Base-by-base conservation (phyloP, 2,888 invertebrate species). In the Dendrolimus houi region DNA sequence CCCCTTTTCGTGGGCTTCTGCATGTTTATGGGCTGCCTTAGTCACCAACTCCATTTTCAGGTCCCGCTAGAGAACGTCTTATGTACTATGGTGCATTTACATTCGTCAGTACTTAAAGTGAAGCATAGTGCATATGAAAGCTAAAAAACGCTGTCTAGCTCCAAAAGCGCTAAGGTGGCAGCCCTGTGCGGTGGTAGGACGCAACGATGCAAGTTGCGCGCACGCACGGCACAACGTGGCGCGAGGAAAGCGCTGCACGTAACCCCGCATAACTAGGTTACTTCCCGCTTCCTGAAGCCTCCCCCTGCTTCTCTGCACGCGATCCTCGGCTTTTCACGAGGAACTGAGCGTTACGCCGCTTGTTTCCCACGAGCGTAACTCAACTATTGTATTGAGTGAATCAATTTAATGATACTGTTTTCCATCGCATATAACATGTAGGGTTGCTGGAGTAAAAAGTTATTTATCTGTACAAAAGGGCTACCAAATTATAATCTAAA, bases 211-310 rank as follows among this genome's bases (percentile, higher is more conserved):
- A 9, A 9, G 47, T 47, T 47, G 47, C 8, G 47, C 47, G 61
- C 57, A 60, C 60, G 54, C 53, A 58, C 59, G 54, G 56, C 59
- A 58, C 62, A 67, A 62, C 56, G 64, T 62, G 64, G 71, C 69
- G 65, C 71, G 69, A 71, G 74, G 77, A 79, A 80, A 79, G 81
- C 81, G 84, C 76, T 71, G 75, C 74, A 80, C 81, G 81, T 81
- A 77, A 86, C 75, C 60, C 64, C 66, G 66, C 17, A 63, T 78
- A 77, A 81, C 70, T 85, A 64, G 83, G 82, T 81, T 81, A 85
- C 79, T 87, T 88, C 87, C 87, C 80, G 70, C 77, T 88, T 88
- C 88, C 87, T 80, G 66, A 62, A 59, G 58, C 62, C 59, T 59
- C 55, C 55, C 58, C 60, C 54, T 63, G 41, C 58, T 54, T 61